phyloP scores from a whole-genome alignment of 2,797 vertebrate species.

The Melanotaenia trifasciata region DNA sequence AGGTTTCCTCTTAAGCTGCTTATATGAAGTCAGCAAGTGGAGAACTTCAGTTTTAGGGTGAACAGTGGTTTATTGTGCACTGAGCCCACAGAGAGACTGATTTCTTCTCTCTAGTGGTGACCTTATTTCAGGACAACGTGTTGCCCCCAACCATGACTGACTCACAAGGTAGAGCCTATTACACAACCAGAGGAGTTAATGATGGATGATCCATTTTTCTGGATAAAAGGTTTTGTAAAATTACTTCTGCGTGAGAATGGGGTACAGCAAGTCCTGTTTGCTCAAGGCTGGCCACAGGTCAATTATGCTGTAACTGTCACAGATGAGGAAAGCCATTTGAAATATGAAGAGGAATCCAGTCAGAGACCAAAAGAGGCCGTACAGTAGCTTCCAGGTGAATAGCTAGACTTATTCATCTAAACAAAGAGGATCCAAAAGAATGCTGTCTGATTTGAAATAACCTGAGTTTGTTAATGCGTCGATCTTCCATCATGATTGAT shows the following conservation, averaged over 20 bases:
- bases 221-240: slow-evolving; percentile 70
- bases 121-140: slow-evolving; percentile 75
- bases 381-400: slow-evolving; percentile 30
- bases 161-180: slow-evolving; percentile 81
- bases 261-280: slow-evolving; percentile 69
- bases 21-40: slow-evolving; percentile 30
- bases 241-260: slow-evolving; percentile 74
- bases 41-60: slow-evolving; percentile 51
- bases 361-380: slow-evolving; percentile 18
- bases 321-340: slow-evolving; percentile 47
- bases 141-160: slow-evolving; percentile 65
- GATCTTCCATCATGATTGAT: slow-evolving; percentile 23
- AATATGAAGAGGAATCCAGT: slow-evolving; percentile 24
- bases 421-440: slow-evolving; percentile 3
- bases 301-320: slow-evolving; percentile 67
- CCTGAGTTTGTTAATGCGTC: slow-evolving; percentile 34
- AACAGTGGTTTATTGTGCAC: slow-evolving; percentile 74
- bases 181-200: slow-evolving; percentile 63
- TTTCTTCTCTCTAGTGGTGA: slow-evolving; percentile 69
- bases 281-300: slow-evolving; percentile 63
- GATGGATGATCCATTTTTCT: slow-evolving; percentile 71
- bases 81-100: slow-evolving; percentile 53
- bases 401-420: slow-evolving; percentile 15
- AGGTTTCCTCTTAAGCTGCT: slow-evolving; percentile 45
- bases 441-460: slow-evolving; percentile 37